Conservation (phyloP, 30 jellyfish, hydroid and myxozoan genomes). For the Turritopsis rubra region DNA sequence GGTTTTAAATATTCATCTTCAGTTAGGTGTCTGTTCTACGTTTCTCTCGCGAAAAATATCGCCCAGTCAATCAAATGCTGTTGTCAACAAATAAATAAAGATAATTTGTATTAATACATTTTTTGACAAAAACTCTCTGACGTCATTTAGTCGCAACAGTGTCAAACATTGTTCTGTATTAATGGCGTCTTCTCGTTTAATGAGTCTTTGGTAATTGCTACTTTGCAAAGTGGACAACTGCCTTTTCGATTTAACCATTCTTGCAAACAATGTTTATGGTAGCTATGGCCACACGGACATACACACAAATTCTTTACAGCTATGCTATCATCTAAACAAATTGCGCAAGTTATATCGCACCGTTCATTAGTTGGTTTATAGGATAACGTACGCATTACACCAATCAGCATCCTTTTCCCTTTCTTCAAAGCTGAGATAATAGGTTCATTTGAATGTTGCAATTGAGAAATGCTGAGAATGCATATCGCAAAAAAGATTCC, state of each 20-base stretch:
- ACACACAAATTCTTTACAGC: background rate
- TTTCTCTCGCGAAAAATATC: no score
- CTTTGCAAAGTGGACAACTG: conserved; percentile 30
- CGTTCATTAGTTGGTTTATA: background rate
- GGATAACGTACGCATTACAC: background rate
- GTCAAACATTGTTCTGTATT: background rate
- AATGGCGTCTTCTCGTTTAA: conserved; percentile 7
- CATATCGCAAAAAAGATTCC: background rate
- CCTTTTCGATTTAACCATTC: conserved; percentile 18
- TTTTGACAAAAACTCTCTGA: no score
- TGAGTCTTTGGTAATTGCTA: background rate
- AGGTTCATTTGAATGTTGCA: background rate
- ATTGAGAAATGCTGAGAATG: background rate
- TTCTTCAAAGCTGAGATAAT: background rate
- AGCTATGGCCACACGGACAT: conserved; percentile 33
- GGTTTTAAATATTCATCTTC: no score
- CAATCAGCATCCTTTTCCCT: background rate
- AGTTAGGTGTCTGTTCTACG: no score
- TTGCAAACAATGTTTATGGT: conserved; percentile 22
- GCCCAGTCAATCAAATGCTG: no score
- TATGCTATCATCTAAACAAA: conserved; percentile 18
- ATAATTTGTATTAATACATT: no score
- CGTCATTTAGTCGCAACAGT: no score
- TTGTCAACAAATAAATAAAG: no score
- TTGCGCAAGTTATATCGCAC: background rate